phyloP scores from a whole-genome alignment of 2,888 invertebrate species.

The Trissonchulus sp. region DNA sequence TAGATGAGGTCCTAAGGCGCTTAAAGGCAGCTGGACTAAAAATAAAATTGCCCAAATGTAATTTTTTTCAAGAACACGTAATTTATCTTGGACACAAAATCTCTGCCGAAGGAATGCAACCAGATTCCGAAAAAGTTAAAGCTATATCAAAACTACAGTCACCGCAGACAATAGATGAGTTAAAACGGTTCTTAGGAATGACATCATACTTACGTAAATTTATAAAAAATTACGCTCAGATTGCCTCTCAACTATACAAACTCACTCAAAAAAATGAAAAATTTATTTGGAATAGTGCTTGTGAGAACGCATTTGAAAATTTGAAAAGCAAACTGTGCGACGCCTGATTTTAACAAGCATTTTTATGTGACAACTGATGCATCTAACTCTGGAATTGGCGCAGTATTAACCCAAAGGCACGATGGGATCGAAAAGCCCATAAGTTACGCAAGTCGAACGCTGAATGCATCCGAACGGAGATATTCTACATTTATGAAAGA shows the following conservation, averaged over 20 bases:
- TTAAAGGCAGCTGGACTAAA: neutral
- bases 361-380: neutral
- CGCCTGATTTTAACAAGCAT: neutral
- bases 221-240: neutral
- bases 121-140: neutral
- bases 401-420: no score
- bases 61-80: neutral
- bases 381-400: no score
- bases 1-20: neutral
- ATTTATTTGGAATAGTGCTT: neutral
- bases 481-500: no score
- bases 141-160: neutral
- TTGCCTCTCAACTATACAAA: neutral
- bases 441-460: no score
- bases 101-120: neutral
- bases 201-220: neutral
- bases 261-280: neutral
- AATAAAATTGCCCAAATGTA: neutral
- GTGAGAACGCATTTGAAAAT: neutral
- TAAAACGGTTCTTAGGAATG: slow-evolving; percentile 2
- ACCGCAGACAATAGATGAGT: neutral
- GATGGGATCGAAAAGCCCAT: no score
- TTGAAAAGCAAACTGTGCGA: neutral
- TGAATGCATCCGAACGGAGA: no score
- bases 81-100: neutral